Base-by-base conservation (phyloP, 2,113 vertebrate genomes). In the Nothobranchius kuhntae region DNA sequence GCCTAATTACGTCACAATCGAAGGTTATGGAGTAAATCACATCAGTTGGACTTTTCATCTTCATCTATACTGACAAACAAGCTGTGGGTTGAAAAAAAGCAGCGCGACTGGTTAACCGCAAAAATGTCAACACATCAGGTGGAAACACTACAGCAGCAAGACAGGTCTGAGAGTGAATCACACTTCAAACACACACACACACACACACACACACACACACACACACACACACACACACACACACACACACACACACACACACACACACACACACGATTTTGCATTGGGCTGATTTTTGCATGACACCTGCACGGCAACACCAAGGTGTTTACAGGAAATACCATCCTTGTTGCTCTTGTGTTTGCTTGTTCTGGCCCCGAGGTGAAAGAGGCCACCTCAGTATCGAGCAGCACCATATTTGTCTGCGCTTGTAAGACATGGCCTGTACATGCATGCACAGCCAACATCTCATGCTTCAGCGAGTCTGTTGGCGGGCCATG, bases 351-450 rank as follows among this genome's bases (percentile, higher is more conserved):
- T 73, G 75, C 81, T 85, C 78, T 75, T 84, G 70, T 80, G 85
- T 89, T 88, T 77, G 81, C 71, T 72, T 84, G 82, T 62, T 73
- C 9, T 47, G 69, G 82, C 81, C 90, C 85, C 17, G 21, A 40
- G 64, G 87, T 85, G 73, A 85, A 73, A 60, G 77, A 86, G 78
- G 75, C 83, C 84, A 77, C 78, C 81, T 83, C 80, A 56, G 57
- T 52, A 71, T 71, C 12, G 68, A 74, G 75, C 71, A 73, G 60
- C 54, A 51, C 61, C 78, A 63, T 77, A 85, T 89, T 80, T 87
- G 89, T 81, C 83, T 89, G 84, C 69, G 84, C 89, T 85, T 91
- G 89, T 91, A 82, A 73, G 83, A 86, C 87, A 78, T 85, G 83
- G 65, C 71, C 75, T 15, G 62, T 75, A 87, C 75, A 82, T 54